Evolutionary conservation across 2,888 invertebrate genomes (phyloP), one percentile per base, ranked within the genome.

Genomic region (Hanleya hanleyi): DNA sequence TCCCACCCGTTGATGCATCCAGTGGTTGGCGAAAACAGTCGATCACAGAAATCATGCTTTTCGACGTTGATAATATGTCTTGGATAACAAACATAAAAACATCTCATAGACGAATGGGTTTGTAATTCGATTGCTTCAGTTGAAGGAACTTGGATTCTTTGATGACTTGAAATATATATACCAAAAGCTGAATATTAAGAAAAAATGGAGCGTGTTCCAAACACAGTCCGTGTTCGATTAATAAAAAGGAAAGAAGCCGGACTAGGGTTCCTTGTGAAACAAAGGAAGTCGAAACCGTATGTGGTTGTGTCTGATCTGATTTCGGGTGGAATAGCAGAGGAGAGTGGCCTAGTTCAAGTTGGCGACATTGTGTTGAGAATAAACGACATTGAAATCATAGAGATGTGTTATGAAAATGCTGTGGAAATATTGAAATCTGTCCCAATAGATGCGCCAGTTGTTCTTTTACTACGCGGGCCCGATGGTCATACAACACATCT

Each of bases 321-420:
- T 15, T 73, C 80, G 5, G 86, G 85, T n/a, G 87, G 88, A 5
- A 86, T 87, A 36, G 90, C 89, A 0, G 84, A 86, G 49, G 86
- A 87, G 66, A 85, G 86, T 66, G 87, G 89, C 1, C 77, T 89
- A 33, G 83, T 90, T 0, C 82, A 85, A 71, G 83, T 87, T 6
- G 90, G 89, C 29, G 90, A 89, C 78, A 79, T 85, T 36, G 84
- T 90, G 15, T 76, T 89, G 0, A 81, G 85, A 26, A 87, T 90
- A 6, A 87, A 89, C 76, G 86, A 88, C 57, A 80, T 79, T 32
- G 84, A 86, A 70, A 69, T 90, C 47, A 80, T 82, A 2, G 83
- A 84, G n/a, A 82, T 86, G 77, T 79, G 81, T 26, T 90, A 87
- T 74, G 86, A 86, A 22, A 81, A 85, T 67, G 81, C 84, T 26